These are phyloP conservation scores for Brachirus orientalis DNA, from an alignment of 2,113 vertebrate species.

Conservation along the genomic window DNA sequence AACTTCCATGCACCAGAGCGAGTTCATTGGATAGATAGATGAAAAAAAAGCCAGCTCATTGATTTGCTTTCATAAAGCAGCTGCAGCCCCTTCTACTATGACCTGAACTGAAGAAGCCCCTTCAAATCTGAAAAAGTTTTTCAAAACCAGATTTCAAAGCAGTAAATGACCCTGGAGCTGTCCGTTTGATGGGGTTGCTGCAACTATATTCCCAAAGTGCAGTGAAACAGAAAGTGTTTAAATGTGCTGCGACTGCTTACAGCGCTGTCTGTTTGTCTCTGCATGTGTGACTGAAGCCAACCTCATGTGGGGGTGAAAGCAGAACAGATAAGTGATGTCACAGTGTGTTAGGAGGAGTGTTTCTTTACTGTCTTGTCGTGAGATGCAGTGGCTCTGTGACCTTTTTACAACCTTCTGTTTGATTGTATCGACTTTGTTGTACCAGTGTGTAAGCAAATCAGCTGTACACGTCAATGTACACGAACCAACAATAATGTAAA, in stretches of 20 bases:
- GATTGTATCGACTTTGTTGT: slow-evolving; percentile 27
- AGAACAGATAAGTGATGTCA: slow-evolving; percentile 62
- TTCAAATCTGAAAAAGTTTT: slow-evolving; percentile 46
- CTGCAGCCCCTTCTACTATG: slow-evolving; percentile 15
- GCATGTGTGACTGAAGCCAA: slow-evolving; percentile 44
- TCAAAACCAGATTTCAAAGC: slow-evolving; percentile 32
- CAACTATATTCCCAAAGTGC: slow-evolving; percentile 42
- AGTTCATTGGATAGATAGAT: slow-evolving; percentile 45
- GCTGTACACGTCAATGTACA: neutral
- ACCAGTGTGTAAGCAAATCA: neutral
- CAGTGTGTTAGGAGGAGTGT: slow-evolving; percentile 41
- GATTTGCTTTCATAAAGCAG: slow-evolving; percentile 49
- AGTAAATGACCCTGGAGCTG: slow-evolving; percentile 51
- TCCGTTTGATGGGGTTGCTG: slow-evolving; percentile 47
- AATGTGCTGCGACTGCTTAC: slow-evolving; percentile 60
- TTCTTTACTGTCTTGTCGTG: slow-evolving; percentile 7
- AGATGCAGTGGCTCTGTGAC: slow-evolving; percentile 24
- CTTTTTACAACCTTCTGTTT: slow-evolving; percentile 28
- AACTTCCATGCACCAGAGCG: slow-evolving; percentile 32
- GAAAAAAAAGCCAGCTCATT: slow-evolving; percentile 43
- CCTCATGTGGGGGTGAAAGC: slow-evolving; percentile 47
- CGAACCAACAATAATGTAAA: neutral
- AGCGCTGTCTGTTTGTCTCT: slow-evolving; percentile 44
- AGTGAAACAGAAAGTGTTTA: slow-evolving; percentile 46
- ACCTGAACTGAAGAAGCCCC: slow-evolving; percentile 12